Percentiles rank a stretch among this genome's conserved stretches.
Evolutionary conservation across 2,797 vertebrate species (phyloP).

Genomic region (Typhlichthys subterraneus): DNA sequence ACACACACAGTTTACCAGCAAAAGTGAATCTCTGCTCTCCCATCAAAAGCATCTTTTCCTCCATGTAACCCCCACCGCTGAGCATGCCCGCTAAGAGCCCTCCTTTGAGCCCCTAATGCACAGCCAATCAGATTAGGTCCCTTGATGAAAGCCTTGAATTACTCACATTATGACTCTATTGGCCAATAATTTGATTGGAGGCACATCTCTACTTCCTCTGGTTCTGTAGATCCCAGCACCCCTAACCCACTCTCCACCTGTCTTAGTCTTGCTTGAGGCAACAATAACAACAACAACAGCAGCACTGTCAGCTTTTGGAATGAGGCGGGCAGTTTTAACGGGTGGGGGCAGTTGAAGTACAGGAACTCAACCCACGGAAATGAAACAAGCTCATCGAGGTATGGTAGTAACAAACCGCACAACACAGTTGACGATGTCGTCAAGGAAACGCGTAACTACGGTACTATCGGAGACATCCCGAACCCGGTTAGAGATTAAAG

Average conservation of each 20-base stretch:
- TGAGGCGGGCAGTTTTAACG: slow-evolving; percentile 78
- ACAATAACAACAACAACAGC: slow-evolving; percentile 38
- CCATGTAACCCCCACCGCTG: slow-evolving; percentile 51
- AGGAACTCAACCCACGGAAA: slow-evolving; percentile 34
- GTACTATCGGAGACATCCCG: too few relatives aligned
- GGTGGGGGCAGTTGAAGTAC: slow-evolving; percentile 66
- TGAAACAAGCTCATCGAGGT: neutral
- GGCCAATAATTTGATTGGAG: slow-evolving; percentile 91
- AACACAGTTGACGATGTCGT: slow-evolving; percentile 15
- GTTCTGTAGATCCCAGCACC: slow-evolving; percentile 58
- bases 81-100: slow-evolving; percentile 55
- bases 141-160: slow-evolving; percentile 87
- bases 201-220: slow-evolving; percentile 82
- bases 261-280: slow-evolving; percentile 38
- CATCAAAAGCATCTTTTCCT: slow-evolving; percentile 55
- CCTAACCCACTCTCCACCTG: slow-evolving; percentile 4
- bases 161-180: slow-evolving; percentile 90
- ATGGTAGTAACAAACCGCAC: too few relatives aligned
- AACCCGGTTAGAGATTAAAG: too few relatives aligned
- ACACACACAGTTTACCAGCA: slow-evolving; percentile 17
- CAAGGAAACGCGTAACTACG: slow-evolving; percentile 13
- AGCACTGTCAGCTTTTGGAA: slow-evolving; percentile 52
- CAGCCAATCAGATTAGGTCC: slow-evolving; percentile 86
- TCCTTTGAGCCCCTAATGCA: slow-evolving; percentile 80
- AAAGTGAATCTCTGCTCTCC: slow-evolving; percentile 48